phyloP scores from a whole-genome alignment of 1,140 invertebrate species.

The Papilio polyxenes region DNA sequence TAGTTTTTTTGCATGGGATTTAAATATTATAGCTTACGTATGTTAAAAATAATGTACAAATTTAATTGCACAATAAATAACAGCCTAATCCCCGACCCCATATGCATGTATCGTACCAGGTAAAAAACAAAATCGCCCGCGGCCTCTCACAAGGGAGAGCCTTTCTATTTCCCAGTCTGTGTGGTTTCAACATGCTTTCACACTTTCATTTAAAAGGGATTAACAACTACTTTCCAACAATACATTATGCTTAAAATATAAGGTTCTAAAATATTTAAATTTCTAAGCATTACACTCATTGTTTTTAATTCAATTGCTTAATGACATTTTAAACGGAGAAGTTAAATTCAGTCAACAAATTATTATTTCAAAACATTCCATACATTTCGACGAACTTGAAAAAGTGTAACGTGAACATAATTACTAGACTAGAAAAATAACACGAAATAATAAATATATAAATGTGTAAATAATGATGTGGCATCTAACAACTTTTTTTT shows the following conservation, averaged over 20 bases:
- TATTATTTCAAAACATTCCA: background rate
- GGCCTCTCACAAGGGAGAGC: slow-evolving; percentile 58
- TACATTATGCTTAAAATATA: slow-evolving; percentile 44
- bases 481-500: too few relatives aligned
- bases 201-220: slow-evolving; percentile 55
- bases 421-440: too few relatives aligned
- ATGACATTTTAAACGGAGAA: background rate
- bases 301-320: background rate
- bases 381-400: background rate
- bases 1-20: background rate
- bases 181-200: slow-evolving; percentile 68
- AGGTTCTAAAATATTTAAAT: slow-evolving; percentile 50
- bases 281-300: background rate
- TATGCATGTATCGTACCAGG: slow-evolving; percentile 42
- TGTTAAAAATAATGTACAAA: background rate
- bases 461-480: too few relatives aligned
- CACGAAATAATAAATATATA: too few relatives aligned
- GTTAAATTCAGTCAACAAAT: background rate
- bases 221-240: slow-evolving; percentile 33
- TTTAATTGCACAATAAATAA: slow-evolving; percentile 45
- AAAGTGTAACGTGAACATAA: too few relatives aligned
- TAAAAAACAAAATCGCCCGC: slow-evolving; percentile 52
- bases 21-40: background rate
- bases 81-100: slow-evolving; percentile 59
- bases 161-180: slow-evolving; percentile 54